Conservation (phyloP, 2,888 invertebrate genomes). For the Atrina japonica region DNA sequence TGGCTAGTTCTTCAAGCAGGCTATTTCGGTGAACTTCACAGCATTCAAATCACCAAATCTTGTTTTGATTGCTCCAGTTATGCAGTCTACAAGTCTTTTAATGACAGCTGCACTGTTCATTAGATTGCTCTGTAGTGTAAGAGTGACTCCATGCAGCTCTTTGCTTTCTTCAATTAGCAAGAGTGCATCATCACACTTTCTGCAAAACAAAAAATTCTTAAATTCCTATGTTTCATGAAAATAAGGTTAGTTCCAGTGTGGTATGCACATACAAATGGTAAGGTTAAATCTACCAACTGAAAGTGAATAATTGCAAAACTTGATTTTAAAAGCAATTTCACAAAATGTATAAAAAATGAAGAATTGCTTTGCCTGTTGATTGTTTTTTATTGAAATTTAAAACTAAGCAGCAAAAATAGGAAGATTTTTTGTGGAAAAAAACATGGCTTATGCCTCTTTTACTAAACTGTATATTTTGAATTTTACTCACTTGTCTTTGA, state of each 20-base stretch:
- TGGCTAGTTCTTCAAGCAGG: not conserved
- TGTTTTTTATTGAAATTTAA: no score
- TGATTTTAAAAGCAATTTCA: not conserved
- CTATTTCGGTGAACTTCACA: not conserved
- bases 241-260: no score
- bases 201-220: no score
- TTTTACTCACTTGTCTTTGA: slow-evolving; percentile 2
- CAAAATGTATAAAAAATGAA: not conserved
- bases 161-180: slow-evolving; percentile 2
- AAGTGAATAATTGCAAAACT: no score
- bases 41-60: slow-evolving; percentile 7
- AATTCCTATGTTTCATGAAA: no score
- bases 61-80: slow-evolving; percentile 7
- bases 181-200: not conserved
- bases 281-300: no score
- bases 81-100: not conserved
- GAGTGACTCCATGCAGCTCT: not conserved
- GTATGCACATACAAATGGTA: no score
- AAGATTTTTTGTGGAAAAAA: no score
- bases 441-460: no score
- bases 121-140: slow-evolving; percentile 1
- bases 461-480: no score
- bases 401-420: no score
- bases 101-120: not conserved
- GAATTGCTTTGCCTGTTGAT: no score